These are phyloP conservation scores for Troglohyphantes excavatus DNA, from an alignment of 2,888 invertebrate species.

Conservation along the genomic window DNA sequence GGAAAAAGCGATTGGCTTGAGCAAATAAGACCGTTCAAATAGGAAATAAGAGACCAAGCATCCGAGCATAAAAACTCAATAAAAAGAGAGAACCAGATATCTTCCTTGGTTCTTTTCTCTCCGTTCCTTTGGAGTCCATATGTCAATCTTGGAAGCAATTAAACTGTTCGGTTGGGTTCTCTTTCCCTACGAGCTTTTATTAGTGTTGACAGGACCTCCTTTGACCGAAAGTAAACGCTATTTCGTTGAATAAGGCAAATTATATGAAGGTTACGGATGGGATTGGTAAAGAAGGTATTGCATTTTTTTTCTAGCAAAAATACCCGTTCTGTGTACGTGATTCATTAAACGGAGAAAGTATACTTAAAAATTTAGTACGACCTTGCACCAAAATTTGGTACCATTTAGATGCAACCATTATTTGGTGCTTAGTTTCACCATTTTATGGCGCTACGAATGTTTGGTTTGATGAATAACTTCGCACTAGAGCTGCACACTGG, in stretches of 20 bases:
- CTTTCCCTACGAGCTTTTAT: conserved; percentile 25
- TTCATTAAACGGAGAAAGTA: too few species aligned
- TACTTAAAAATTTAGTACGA: too few species aligned
- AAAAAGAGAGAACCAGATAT: conserved; percentile 34
- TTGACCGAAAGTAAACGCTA: background rate
- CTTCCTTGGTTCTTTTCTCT: background rate
- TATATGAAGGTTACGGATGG: too few species aligned
- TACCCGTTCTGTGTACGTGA: too few species aligned
- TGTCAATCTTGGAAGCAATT: conserved; percentile 61
- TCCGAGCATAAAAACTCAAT: conserved; percentile 49
- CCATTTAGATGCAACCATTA: too few species aligned
- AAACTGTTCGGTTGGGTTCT: background rate
- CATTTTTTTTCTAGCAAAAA: background rate
- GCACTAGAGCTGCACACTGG: too few species aligned
- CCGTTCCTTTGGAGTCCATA: conserved; percentile 18
- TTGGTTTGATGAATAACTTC: too few species aligned
- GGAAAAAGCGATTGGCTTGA: conserved; percentile 11
- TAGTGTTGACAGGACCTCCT: conserved; percentile 24
- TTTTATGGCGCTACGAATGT: too few species aligned
- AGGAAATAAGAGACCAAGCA: conserved; percentile 12
- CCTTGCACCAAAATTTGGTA: too few species aligned
- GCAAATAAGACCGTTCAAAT: conserved; percentile 52
- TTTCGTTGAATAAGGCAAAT: background rate
- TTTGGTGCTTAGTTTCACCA: too few species aligned
- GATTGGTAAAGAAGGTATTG: too few species aligned